These are phyloP conservation scores for Palythoa caribaeorum DNA, from an alignment of 92 coral and sea anemone genomes.

Conservation along the genomic window DNA sequence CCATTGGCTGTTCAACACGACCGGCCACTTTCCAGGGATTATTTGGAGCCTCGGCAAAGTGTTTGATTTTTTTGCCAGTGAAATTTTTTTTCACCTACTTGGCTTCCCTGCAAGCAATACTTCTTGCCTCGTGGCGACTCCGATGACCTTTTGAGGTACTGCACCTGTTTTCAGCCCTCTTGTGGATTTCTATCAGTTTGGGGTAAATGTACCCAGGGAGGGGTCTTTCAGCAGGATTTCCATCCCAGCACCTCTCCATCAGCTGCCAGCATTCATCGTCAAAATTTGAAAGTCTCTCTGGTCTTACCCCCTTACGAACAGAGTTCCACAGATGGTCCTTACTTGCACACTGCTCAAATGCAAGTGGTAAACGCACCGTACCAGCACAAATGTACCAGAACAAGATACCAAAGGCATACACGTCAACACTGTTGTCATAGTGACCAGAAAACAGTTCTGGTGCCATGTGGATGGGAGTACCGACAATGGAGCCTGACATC, in stretches of 20 bases:
- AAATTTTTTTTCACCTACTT: conserved; percentile 1
- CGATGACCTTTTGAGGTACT: conserved; percentile 57
- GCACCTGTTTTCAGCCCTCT: conserved; percentile 74
- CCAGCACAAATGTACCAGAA: conserved; percentile 99
- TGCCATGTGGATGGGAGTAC: conserved; percentile 99
- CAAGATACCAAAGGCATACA: conserved; percentile 96
- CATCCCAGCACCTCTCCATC: conserved; percentile 98
- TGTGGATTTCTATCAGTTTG: conserved; percentile 70
- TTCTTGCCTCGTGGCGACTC: conserved; percentile 42
- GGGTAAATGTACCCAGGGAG: conserved; percentile 91
- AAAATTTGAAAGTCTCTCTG: conserved; percentile 92
- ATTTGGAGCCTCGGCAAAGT: neutral
- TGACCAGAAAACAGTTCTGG: conserved; percentile 98
- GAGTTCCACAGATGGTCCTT: conserved; percentile 99
- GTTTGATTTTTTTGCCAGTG: neutral
- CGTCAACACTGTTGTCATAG: conserved; percentile 99
- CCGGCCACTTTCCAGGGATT: neutral
- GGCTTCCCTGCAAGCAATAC: conserved; percentile 22
- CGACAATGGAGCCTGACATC: conserved; percentile 99
- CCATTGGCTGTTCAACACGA: too few relatives aligned
- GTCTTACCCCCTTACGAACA: conserved; percentile 95
- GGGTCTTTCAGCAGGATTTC: conserved; percentile 89
- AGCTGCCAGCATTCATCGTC: conserved; percentile 95
- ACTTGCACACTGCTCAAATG: conserved; percentile 98
- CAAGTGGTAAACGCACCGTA: conserved; percentile 92